A percentile compares a stretch with the other conserved stretches of the same genome.
These are phyloP conservation scores for Cassiopea andromeda DNA, from an alignment of 30 jellyfish, hydroid and myxozoan genomes.

Conservation along the genomic window DNA sequence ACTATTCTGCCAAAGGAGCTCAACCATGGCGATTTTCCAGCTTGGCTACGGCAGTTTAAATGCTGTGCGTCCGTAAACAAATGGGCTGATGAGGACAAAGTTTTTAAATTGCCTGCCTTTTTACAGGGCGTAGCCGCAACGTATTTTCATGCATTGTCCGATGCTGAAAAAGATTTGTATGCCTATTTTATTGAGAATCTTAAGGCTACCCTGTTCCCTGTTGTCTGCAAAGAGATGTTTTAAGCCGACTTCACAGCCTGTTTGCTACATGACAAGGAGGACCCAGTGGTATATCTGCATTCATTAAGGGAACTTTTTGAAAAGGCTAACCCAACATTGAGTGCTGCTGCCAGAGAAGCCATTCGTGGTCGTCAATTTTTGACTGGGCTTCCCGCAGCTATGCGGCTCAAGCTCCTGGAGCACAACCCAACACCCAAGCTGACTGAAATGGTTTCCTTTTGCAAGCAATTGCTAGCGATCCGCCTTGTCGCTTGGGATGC, in stretches of 20 bases:
- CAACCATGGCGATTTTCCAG: not conserved
- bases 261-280: not conserved
- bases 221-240: not conserved
- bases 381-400: not conserved
- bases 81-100: not conserved
- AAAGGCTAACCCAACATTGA: not conserved
- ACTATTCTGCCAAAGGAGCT: not conserved
- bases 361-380: not conserved
- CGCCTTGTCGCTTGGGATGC: not conserved
- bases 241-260: not conserved
- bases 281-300: not conserved
- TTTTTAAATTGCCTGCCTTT: not conserved
- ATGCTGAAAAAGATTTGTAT: not conserved
- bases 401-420: not conserved
- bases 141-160: not conserved
- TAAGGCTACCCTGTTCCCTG: not conserved
- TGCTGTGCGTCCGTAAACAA: not conserved
- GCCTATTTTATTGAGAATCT: not conserved
- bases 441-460: not conserved
- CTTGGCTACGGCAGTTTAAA: not conserved
- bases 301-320: not conserved
- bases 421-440: not conserved
- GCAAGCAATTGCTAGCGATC: not conserved
- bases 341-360: not conserved
- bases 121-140: not conserved